A percentile compares a stretch with the other conserved stretches of the same genome.
These are phyloP conservation scores for Varanus komodoensis DNA, from an alignment of 2,113 vertebrate species.

Conservation along the genomic window DNA sequence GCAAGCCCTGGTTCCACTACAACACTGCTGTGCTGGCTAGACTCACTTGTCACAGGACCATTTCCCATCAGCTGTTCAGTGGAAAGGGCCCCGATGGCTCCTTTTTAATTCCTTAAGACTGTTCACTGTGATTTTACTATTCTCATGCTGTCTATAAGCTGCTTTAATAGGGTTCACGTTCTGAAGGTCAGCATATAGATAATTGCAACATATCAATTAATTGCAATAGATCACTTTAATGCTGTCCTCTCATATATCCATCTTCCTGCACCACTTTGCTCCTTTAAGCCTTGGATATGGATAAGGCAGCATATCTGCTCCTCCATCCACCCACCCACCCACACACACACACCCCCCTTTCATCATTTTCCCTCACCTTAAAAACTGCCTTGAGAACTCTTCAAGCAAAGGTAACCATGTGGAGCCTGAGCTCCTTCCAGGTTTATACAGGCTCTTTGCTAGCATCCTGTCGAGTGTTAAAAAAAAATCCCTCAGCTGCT, in stretches of 20 bases:
- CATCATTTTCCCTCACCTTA: conserved; percentile 79
- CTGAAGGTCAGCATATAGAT: too few species aligned
- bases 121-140: too few species aligned
- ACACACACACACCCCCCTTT: conserved; percentile 34
- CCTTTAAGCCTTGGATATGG: conserved; percentile 50
- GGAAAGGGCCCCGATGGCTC: too few species aligned
- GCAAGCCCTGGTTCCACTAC: too few species aligned
- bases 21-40: too few species aligned
- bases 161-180: too few species aligned
- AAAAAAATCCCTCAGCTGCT: conserved; percentile 76
- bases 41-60: too few species aligned
- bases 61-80: too few species aligned
- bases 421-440: conserved; percentile 72
- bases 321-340: not conserved
- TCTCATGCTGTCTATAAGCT: too few species aligned
- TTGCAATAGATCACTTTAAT: too few species aligned
- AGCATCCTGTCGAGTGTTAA: conserved; percentile 82
- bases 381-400: conserved; percentile 74
- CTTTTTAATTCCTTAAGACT: too few species aligned
- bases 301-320: conserved; percentile 33
- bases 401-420: conserved; percentile 68
- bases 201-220: too few species aligned
- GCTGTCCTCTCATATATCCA: conserved; percentile 31
- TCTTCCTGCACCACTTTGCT: conserved; percentile 44
- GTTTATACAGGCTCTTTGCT: conserved; percentile 72